A percentile compares a stretch with the other conserved stretches of the same genome.
These are phyloP conservation scores for western clawed frog (Xenopus tropicalis) DNA, from an alignment of 2,113 vertebrate genomes.

Conservation along the genomic window UCB_Xtro_10.0 CM004446.2:86047001-86047500, in stretches of 20 bases:
- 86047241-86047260: conserved; percentile 31
- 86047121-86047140: too few relatives aligned
- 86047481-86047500: conserved; percentile 17
- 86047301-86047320: background rate
- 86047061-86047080: too few relatives aligned
- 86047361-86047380: too few relatives aligned
- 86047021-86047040: too few relatives aligned
- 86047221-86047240: conserved; percentile 38
- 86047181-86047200: conserved; percentile 25
- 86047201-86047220: conserved; percentile 18
- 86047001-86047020: too few relatives aligned
- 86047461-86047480: conserved; percentile 28
- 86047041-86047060: too few relatives aligned
- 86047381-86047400: background rate
- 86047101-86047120: too few relatives aligned
- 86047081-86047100: too few relatives aligned
- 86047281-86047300: conserved; percentile 20
- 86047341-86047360: too few relatives aligned
- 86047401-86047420: background rate
- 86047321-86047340: too few relatives aligned
- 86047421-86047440: background rate
- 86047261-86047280: conserved; percentile 35
- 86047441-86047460: conserved; percentile 10
- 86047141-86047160: background rate
- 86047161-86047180: conserved; percentile 8